Evolutionary conservation across 2,888 invertebrate genomes (phyloP).

Genomic region (Octodonta nipae): DNA sequence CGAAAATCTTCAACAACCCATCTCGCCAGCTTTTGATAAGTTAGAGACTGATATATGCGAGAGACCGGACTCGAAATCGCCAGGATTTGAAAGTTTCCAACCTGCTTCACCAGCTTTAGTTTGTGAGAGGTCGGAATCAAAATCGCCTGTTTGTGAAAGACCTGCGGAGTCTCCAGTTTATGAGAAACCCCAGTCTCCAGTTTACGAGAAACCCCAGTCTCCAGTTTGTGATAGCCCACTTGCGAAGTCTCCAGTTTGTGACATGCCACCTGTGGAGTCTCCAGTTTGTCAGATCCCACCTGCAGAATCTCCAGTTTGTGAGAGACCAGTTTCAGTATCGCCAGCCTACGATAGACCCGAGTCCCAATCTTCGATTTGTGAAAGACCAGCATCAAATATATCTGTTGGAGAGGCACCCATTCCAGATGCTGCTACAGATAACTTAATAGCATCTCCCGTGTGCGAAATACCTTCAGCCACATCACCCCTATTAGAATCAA

Average conservation of each 20-base stretch:
- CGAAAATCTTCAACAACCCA: too few species aligned
- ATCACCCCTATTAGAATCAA: conserved; percentile 8
- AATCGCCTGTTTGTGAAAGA: conserved; percentile 5
- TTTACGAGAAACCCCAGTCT: neutral
- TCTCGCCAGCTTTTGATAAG: too few species aligned
- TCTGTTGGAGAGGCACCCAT: conserved; percentile 1
- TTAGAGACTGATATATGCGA: too few species aligned
- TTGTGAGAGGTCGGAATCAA: too few species aligned
- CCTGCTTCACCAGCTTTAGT: too few species aligned
- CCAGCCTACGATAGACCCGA: neutral
- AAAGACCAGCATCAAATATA: neutral
- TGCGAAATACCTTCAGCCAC: conserved; percentile 6
- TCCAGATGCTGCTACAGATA: conserved; percentile 3
- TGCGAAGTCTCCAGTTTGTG: conserved; percentile 1
- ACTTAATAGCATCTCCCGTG: conserved; percentile 6
- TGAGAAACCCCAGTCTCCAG: neutral
- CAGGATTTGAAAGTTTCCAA: too few species aligned
- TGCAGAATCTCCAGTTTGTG: conserved; percentile 6
- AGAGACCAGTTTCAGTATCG: conserved; percentile 2
- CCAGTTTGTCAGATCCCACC: conserved; percentile 3
- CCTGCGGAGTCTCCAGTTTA: neutral
- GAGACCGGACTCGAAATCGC: too few species aligned
- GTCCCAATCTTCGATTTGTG: neutral
- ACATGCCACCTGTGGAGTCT: neutral
- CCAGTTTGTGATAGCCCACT: neutral